Percentiles rank a stretch among this genome's conserved stretches.
Evolutionary conservation across 2,797 vertebrate species (phyloP).

Genomic region (Acanthopagrus latus): DNA sequence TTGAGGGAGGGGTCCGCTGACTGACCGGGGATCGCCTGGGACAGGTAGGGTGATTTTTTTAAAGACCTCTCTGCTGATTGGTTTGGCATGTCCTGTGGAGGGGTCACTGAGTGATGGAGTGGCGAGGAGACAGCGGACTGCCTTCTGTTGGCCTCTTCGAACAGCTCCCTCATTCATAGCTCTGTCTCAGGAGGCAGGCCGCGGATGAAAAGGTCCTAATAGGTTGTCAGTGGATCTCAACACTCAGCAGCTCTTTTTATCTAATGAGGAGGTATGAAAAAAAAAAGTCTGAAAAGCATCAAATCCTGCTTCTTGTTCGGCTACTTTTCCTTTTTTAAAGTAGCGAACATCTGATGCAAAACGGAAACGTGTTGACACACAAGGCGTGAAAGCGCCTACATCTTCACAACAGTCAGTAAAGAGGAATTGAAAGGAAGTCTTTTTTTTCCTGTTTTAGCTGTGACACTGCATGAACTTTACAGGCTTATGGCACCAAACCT

Average conservation of each 20-base stretch:
- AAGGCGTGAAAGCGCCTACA: background rate
- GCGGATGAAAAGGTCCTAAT: conserved; percentile 66
- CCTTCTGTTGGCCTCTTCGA: conserved; percentile 55
- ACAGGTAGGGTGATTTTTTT: conserved; percentile 75
- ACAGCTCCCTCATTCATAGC: conserved; percentile 78
- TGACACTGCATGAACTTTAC: conserved; percentile 13
- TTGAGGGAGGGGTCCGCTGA: conserved; percentile 63
- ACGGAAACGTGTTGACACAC: conserved; percentile 28
- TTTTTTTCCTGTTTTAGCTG: conserved; percentile 19
- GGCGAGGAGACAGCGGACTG: conserved; percentile 54
- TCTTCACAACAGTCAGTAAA: conserved; percentile 15
- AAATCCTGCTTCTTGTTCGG: conserved; percentile 28
- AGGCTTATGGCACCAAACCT: background rate
- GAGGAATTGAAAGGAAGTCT: conserved; percentile 18
- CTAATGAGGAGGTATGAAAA: conserved; percentile 56
- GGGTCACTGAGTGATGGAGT: conserved; percentile 77
- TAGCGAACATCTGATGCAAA: conserved; percentile 27
- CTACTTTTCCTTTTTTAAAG: conserved; percentile 12
- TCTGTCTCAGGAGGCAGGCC: conserved; percentile 47
- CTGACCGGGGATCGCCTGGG: conserved; percentile 68
- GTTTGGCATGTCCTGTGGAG: conserved; percentile 68
- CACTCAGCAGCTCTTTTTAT: conserved; percentile 48
- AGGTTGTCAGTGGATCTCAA: conserved; percentile 60
- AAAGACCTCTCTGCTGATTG: conserved; percentile 70
- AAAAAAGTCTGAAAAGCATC: conserved; percentile 31